These are phyloP conservation scores for Astatoreochromis straeleni DNA, from an alignment of 2,113 vertebrate genomes.

Conservation along the genomic window DNA sequence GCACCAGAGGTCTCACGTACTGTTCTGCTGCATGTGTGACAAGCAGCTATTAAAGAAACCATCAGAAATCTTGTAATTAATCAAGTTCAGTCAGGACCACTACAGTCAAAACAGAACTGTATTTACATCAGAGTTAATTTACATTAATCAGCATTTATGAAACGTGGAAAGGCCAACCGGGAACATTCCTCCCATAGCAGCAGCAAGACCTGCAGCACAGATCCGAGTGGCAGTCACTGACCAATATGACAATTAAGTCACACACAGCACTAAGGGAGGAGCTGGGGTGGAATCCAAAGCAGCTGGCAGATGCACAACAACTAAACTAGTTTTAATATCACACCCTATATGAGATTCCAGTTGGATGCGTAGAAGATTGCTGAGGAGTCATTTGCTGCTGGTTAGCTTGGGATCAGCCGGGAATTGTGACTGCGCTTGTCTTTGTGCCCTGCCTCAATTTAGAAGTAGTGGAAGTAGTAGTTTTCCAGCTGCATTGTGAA, in stretches of 20 bases:
- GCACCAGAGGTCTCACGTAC: neutral
- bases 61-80: neutral
- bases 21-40: neutral
- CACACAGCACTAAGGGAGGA: neutral
- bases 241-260: neutral
- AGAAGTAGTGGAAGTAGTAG: neutral
- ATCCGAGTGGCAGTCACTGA: neutral
- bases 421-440: neutral
- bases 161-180: neutral
- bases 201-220: neutral
- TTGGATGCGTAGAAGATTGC: neutral
- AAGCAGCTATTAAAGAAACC: neutral
- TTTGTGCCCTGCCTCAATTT: neutral
- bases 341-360: neutral
- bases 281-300: neutral
- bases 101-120: neutral
- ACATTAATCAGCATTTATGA: neutral
- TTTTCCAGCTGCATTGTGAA: neutral
- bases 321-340: neutral
- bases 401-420: neutral
- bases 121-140: neutral
- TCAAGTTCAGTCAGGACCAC: neutral
- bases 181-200: neutral
- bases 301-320: neutral
- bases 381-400: neutral